phyloP scores from a whole-genome alignment of 37 sponge, comb jelly and placozoan genomes.

The Halichondria panicea region DNA sequence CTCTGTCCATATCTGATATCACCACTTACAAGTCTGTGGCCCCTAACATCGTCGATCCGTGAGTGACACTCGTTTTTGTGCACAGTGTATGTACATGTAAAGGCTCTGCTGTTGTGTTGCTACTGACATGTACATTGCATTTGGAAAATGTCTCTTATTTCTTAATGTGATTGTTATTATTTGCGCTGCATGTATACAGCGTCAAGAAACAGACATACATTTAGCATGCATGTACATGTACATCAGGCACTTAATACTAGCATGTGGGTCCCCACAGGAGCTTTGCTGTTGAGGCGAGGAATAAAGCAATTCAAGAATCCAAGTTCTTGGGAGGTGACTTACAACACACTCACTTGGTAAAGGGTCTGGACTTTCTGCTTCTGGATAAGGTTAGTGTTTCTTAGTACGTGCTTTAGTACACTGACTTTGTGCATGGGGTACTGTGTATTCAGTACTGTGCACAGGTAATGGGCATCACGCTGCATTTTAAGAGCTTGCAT shows the following conservation, averaged over 20 bases:
- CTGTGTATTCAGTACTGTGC: background rate
- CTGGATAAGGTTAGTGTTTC: constrained; percentile 87
- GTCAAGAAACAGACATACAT: no score
- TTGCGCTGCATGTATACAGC: background rate
- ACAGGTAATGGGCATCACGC: no score
- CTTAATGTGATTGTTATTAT: background rate
- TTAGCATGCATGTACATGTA: no score
- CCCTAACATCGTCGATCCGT: constrained; percentile 48
- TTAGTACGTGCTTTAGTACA: background rate
- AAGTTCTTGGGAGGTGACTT: constrained; percentile 98
- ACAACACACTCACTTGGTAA: constrained; percentile 99
- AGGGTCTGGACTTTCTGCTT: constrained; percentile 96
- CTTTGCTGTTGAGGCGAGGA: constrained; percentile 61
- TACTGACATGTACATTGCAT: background rate
- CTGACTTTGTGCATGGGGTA: background rate
- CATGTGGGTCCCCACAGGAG: no score
- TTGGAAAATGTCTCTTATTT: background rate
- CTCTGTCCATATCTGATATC: constrained; percentile 22
- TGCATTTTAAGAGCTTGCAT: background rate
- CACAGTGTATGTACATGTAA: constrained; percentile 7
- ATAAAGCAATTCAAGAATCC: constrained; percentile 89
- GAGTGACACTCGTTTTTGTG: no score
- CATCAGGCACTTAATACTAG: no score
- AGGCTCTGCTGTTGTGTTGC: background rate
- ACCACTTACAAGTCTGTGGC: constrained; percentile 77